Conservation (phyloP, 2,888 invertebrate species). For the Sycophila texana region DNA sequence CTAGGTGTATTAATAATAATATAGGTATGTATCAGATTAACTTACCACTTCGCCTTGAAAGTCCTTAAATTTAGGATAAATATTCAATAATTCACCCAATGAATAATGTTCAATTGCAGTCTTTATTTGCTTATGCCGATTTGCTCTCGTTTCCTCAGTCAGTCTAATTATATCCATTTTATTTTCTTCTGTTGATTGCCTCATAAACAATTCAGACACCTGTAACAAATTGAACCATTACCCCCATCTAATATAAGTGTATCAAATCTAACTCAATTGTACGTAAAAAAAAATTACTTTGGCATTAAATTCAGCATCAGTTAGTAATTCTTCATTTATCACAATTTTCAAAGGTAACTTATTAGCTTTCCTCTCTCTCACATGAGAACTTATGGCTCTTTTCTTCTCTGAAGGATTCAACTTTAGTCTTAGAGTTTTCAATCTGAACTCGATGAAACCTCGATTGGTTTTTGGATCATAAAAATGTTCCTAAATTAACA, state of each 20-base stretch:
- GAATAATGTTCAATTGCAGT: slow-evolving; percentile 15
- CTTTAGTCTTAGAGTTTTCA: slow-evolving; percentile 52
- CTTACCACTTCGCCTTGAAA: slow-evolving; percentile 50
- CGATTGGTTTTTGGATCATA: slow-evolving; percentile 53
- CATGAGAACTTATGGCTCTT: slow-evolving; percentile 30
- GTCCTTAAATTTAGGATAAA: slow-evolving; percentile 52
- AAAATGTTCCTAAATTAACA: slow-evolving; percentile 49
- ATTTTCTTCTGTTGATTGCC: slow-evolving; percentile 28
- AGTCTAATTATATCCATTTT: slow-evolving; percentile 44
- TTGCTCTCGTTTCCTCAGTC: slow-evolving; percentile 44
- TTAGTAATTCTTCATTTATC: slow-evolving; percentile 33
- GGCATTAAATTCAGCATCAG: slow-evolving; percentile 35
- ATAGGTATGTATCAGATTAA: background rate
- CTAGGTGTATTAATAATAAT: background rate
- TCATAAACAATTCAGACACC: slow-evolving; percentile 25
- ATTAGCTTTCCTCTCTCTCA: slow-evolving; percentile 35
- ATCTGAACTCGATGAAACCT: slow-evolving; percentile 53
- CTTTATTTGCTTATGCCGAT: slow-evolving; percentile 43
- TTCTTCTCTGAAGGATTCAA: slow-evolving; percentile 49
- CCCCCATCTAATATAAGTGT: background rate
- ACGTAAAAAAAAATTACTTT: slow-evolving; percentile 34
- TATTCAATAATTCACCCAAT: slow-evolving; percentile 25
- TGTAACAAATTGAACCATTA: slow-evolving; percentile 24
- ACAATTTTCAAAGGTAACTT: slow-evolving; percentile 36
- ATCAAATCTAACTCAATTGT: background rate